Base-by-base conservation (phyloP, 1,140 invertebrate species). In the Meloidogyne hapla region DNA sequence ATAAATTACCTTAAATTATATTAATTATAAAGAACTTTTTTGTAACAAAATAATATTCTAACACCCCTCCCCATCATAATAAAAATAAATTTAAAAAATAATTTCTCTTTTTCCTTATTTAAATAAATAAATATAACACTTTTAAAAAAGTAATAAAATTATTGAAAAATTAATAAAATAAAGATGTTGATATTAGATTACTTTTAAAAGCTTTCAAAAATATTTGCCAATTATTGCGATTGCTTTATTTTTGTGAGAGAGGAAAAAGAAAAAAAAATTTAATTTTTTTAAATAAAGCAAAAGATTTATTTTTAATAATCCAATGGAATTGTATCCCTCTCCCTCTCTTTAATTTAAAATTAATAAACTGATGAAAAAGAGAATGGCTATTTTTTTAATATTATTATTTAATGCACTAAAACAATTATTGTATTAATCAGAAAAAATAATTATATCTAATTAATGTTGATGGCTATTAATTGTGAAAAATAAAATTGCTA, bases 191-290 rank as follows among this genome's bases (percentile, higher is more conserved):
- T 8, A 40, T 26, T 48, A 40, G 21, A 12, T 12, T 21, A 12
- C 10, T 23, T 61, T 12, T 42, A 18, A 26, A 18, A 18, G 21
- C 13, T 13, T 69, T 64, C 38, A 15, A 42, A n/a, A 26, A 40
- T 66, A 26, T 25, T 42, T 64, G n/a, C 63, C 38, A 75, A 68
- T 68, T 68, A 74, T 62, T 68, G 66, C 61, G 40, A 48, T 75
- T 75, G 66, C 68, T 25, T 40, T 23, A 25, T 28, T 28, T 62
- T 68, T 64, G 38, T 38, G 38, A 26, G 18, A 18, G 28, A 42
- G 62, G 67, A 8, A 33, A 8, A 33, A 33, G 8, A 33, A 8
- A 33, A 33, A 33, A 5, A 33, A 33, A 33, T 33, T n/a, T n/a
- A n/a, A 33, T 5, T 33, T 8, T 8, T 33, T 33, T 33, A 33